A percentile compares a stretch with the other conserved stretches of the same genome.
Conservation (phyloP, 2,113 vertebrate species). For the Grammomys surdaster region DNA sequence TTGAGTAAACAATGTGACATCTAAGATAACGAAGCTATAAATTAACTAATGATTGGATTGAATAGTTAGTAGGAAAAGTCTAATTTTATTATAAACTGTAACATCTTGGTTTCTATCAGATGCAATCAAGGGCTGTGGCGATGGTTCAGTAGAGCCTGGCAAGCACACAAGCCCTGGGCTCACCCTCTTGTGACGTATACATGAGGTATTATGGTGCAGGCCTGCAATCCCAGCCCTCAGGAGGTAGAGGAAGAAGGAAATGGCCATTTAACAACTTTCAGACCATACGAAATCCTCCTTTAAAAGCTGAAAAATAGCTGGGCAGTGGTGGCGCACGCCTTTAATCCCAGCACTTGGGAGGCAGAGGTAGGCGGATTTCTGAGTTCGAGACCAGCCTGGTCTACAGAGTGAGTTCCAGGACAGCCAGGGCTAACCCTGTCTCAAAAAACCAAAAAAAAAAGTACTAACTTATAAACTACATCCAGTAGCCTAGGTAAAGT, state of each 20-base stretch:
- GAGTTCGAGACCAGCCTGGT: too few relatives aligned
- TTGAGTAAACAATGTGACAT: constrained; percentile 35
- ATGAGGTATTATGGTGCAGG: too few relatives aligned
- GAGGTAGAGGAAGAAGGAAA: neutral
- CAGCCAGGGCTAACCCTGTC: too few relatives aligned
- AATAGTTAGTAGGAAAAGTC: neutral
- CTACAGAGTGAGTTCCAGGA: too few relatives aligned
- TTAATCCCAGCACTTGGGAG: too few relatives aligned
- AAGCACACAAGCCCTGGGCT: neutral
- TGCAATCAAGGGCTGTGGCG: neutral
- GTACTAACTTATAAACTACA: neutral
- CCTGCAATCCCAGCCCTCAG: neutral
- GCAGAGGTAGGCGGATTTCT: too few relatives aligned
- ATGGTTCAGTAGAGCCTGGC: neutral
- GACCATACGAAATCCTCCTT: neutral
- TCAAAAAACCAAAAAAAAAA: too few relatives aligned
- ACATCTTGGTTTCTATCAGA: constrained; percentile 43
- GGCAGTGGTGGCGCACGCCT: too few relatives aligned
- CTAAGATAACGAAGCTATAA: constrained; percentile 45
- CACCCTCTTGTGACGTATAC: too few relatives aligned
- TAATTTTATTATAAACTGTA: constrained; percentile 33
- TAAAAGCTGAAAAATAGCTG: neutral
- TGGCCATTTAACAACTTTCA: neutral
- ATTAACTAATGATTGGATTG: neutral
- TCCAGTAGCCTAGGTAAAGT: neutral